These are phyloP conservation scores for Bos indicus DNA, from an alignment of 2,113 vertebrate genomes.

Conservation along the genomic window DNA sequence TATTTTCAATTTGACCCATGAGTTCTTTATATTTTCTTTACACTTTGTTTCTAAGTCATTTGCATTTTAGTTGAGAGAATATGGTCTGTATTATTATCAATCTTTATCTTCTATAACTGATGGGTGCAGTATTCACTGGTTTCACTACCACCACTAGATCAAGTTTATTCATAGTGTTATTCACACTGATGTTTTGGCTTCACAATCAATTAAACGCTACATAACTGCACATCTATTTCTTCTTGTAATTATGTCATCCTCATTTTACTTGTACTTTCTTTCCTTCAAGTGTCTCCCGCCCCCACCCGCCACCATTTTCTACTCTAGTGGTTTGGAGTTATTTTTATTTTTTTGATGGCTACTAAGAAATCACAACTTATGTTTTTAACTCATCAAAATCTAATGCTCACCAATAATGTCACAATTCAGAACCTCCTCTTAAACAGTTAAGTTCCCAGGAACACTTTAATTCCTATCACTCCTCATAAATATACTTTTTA, in stretches of 20 bases:
- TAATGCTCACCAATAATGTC: neutral
- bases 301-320: neutral
- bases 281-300: neutral
- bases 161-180: neutral
- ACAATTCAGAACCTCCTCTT: neutral
- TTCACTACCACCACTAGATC: neutral
- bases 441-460: neutral
- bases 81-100: neutral
- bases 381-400: neutral
- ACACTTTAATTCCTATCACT: neutral
- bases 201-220: neutral
- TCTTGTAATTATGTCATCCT: neutral
- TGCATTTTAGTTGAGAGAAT: neutral
- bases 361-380: neutral
- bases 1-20: neutral
- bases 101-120: neutral
- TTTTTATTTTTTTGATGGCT: neutral
- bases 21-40: neutral
- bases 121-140: neutral
- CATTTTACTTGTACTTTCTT: neutral
- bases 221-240: neutral
- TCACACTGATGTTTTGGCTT: neutral
- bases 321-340: neutral
- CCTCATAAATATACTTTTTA: neutral
- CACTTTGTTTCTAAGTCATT: neutral